phyloP scores from a whole-genome alignment of 2,888 invertebrate genomes.

The Keiferia lycopersicella region DNA sequence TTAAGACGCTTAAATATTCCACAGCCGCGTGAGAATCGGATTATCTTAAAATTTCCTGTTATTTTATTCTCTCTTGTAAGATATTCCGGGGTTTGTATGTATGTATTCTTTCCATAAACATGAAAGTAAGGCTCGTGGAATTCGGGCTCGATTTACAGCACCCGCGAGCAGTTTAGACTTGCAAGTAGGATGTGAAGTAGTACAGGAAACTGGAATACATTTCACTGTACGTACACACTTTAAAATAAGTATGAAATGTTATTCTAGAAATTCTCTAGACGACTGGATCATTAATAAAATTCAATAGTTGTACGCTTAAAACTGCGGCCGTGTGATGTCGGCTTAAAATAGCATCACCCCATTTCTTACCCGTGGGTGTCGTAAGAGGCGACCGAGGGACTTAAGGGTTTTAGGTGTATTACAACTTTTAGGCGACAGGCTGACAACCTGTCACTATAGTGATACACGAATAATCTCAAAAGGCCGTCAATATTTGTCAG shows the following conservation, averaged over 20 bases:
- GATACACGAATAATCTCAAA: no score
- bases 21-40: slow-evolving; percentile 5
- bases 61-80: slow-evolving; percentile 6
- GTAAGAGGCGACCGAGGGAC: no score
- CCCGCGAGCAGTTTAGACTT: slow-evolving; percentile 15
- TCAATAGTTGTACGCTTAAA: no score
- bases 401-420: no score
- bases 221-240: background rate
- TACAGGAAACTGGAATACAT: slow-evolving; percentile 10
- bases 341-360: no score
- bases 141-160: slow-evolving; percentile 14
- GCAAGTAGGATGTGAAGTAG: background rate
- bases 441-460: no score
- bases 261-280: background rate
- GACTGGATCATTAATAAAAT: no score
- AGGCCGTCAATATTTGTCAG: no score
- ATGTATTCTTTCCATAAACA: slow-evolving; percentile 11
- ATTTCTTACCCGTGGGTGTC: no score
- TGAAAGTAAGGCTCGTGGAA: slow-evolving; percentile 3
- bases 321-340: no score
- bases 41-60: slow-evolving; percentile 6
- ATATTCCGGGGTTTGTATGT: slow-evolving; percentile 7
- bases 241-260: background rate
- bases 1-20: slow-evolving; percentile 9
- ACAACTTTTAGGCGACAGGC: no score